phyloP scores from a whole-genome alignment of 2,797 vertebrate genomes.

The Remorina albescens region DNA sequence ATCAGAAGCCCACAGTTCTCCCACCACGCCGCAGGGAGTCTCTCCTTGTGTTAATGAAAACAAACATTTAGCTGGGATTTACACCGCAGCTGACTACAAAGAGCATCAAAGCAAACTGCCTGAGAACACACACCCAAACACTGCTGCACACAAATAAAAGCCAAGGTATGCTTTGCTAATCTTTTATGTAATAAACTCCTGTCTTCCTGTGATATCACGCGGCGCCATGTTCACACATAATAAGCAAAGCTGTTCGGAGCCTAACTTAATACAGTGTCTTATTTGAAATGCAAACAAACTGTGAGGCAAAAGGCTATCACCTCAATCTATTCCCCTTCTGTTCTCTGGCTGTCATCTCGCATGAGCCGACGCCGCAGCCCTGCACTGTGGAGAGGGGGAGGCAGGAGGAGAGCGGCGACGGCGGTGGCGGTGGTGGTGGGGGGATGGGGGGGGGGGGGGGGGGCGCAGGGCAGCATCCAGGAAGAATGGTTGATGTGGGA shows the following conservation, averaged over 20 bases:
- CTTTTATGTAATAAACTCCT: slow-evolving; percentile 79
- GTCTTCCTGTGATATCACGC: slow-evolving; percentile 68
- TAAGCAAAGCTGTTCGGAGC: slow-evolving; percentile 65
- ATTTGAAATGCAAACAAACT: slow-evolving; percentile 80
- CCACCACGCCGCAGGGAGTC: slow-evolving; percentile 64
- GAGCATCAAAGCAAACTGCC: slow-evolving; percentile 73
- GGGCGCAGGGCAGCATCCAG: slow-evolving; percentile 37
- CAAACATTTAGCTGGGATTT: slow-evolving; percentile 76
- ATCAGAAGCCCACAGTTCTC: slow-evolving; percentile 71
- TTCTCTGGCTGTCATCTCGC: slow-evolving; percentile 69
- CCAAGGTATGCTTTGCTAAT: slow-evolving; percentile 72
- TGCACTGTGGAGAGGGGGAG: slow-evolving; percentile 48
- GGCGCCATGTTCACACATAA: slow-evolving; percentile 72
- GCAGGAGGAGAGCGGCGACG: neutral
- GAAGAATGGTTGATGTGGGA: slow-evolving; percentile 56
- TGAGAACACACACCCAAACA: slow-evolving; percentile 67
- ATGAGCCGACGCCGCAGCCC: slow-evolving; percentile 62
- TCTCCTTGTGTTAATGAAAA: slow-evolving; percentile 74
- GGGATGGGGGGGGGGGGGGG: neutral
- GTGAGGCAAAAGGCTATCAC: slow-evolving; percentile 74
- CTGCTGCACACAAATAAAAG: slow-evolving; percentile 66
- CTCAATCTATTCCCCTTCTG: slow-evolving; percentile 75
- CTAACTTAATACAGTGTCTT: slow-evolving; percentile 74
- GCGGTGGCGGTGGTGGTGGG: neutral
- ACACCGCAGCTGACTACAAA: slow-evolving; percentile 65